phyloP scores from a whole-genome alignment of 2,797 vertebrate genomes.

The Tachyglossus aculeatus region DNA sequence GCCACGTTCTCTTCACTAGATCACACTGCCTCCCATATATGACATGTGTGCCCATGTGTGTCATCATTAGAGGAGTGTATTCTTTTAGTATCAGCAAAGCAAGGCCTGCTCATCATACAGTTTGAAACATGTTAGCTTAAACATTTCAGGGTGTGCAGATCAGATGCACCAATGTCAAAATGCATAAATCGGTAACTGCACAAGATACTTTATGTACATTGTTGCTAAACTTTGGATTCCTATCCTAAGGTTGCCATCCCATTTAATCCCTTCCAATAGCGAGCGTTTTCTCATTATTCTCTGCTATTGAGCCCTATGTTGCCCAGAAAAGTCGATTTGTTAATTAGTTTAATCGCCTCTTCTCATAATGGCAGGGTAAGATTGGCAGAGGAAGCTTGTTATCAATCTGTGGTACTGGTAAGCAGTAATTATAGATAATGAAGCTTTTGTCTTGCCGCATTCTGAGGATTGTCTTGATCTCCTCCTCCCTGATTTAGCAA shows the following conservation, averaged over 20 bases:
- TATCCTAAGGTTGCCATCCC: constrained; percentile 41
- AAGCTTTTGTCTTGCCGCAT: constrained; percentile 94
- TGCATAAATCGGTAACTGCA: constrained; percentile 27
- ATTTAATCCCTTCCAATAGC: constrained; percentile 30
- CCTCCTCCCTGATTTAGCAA: constrained; percentile 79
- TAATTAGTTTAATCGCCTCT: constrained; percentile 80
- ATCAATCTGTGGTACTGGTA: constrained; percentile 79
- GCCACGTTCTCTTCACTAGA: too few species aligned
- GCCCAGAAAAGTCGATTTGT: constrained; percentile 72
- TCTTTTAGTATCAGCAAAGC: constrained; percentile 29
- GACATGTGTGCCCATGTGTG: too few species aligned
- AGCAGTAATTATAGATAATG: constrained; percentile 95
- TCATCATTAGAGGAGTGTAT: not conserved
- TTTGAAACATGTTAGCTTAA: constrained; percentile 25
- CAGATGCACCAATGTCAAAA: constrained; percentile 34
- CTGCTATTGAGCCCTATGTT: constrained; percentile 64
- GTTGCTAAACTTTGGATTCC: constrained; percentile 23
- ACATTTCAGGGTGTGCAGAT: constrained; percentile 10
- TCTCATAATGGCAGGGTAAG: constrained; percentile 68
- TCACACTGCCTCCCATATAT: too few species aligned
- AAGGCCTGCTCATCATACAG: not conserved
- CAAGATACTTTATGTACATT: constrained; percentile 28
- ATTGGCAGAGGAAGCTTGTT: constrained; percentile 75
- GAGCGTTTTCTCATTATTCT: constrained; percentile 52
- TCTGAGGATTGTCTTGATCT: constrained; percentile 93